Evolutionary conservation across 1,140 invertebrate genomes (phyloP).

Genomic region (Drosophila sp.): DNA sequence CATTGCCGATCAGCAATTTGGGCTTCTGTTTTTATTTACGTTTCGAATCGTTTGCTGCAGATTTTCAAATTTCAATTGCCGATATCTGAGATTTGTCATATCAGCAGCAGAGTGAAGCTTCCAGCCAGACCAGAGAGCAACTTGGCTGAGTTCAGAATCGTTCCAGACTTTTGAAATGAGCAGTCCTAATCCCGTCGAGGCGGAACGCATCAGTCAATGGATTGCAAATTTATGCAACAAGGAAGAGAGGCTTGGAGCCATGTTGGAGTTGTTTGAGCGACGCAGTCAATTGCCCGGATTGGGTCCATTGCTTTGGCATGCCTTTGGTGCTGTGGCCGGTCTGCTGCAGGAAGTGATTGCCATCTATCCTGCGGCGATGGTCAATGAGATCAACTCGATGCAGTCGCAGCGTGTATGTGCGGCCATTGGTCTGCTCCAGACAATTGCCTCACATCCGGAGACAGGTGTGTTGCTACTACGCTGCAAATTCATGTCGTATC

Average conservation of each 20-base stretch:
- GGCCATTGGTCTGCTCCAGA: slow-evolving; percentile 42
- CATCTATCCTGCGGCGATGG: slow-evolving; percentile 25
- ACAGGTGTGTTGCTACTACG: slow-evolving; percentile 33
- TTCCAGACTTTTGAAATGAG: not conserved
- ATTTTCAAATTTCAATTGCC: not conserved
- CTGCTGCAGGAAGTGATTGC: slow-evolving; percentile 43
- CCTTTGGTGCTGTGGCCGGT: slow-evolving; percentile 42
- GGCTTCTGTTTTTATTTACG: not conserved
- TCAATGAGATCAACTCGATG: slow-evolving; percentile 15
- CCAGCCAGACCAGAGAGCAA: not conserved
- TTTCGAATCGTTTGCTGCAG: not conserved
- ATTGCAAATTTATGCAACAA: slow-evolving; percentile 38
- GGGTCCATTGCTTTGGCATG: slow-evolving; percentile 44
- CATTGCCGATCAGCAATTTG: not conserved
- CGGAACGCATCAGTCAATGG: slow-evolving; percentile 33
- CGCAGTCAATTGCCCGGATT: slow-evolving; percentile 23
- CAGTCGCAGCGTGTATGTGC: slow-evolving; percentile 46
- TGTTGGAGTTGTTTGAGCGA: slow-evolving; percentile 44
- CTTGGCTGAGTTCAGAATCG: not conserved
- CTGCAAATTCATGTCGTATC: slow-evolving; percentile 33
- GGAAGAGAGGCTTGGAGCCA: slow-evolving; percentile 27
- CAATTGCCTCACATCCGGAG: slow-evolving; percentile 33
- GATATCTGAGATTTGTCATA: not conserved
- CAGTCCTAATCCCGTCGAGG: not conserved
- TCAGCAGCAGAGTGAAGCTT: not conserved